Conservation (phyloP, 2,113 vertebrate species). For the Anseranas semipalmata region DNA sequence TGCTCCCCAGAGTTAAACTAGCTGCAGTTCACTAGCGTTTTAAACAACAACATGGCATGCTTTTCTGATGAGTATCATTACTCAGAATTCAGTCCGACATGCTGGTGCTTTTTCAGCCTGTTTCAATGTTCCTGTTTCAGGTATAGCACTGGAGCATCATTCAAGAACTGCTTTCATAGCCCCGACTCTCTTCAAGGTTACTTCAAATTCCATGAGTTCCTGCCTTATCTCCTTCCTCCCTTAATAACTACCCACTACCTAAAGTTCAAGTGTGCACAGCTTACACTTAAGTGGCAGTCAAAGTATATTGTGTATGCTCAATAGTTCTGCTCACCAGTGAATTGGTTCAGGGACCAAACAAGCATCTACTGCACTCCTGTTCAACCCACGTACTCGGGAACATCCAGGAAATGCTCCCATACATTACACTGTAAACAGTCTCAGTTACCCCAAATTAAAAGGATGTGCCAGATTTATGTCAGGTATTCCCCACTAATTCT, state of each 20-base stretch:
- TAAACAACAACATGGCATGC: background rate
- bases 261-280: background rate
- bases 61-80: background rate
- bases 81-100: background rate
- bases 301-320: background rate
- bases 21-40: background rate
- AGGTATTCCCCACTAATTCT: background rate
- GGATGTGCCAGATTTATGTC: background rate
- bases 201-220: background rate
- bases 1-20: background rate
- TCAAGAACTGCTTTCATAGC: background rate
- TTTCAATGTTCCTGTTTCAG: background rate
- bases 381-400: accelerated
- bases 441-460: background rate
- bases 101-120: background rate
- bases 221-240: background rate
- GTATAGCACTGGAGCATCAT: background rate
- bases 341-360: accelerated
- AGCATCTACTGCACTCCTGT: background rate
- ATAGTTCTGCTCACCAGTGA: background rate
- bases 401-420: accelerated
- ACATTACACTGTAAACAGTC: background rate
- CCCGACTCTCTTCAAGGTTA: background rate
- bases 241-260: background rate
- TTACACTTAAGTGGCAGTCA: too few species aligned